Evolutionary conservation across 1,140 invertebrate genomes (phyloP), one percentile per base, ranked within the genome.

Genomic region (Drosophila pandora): DNA sequence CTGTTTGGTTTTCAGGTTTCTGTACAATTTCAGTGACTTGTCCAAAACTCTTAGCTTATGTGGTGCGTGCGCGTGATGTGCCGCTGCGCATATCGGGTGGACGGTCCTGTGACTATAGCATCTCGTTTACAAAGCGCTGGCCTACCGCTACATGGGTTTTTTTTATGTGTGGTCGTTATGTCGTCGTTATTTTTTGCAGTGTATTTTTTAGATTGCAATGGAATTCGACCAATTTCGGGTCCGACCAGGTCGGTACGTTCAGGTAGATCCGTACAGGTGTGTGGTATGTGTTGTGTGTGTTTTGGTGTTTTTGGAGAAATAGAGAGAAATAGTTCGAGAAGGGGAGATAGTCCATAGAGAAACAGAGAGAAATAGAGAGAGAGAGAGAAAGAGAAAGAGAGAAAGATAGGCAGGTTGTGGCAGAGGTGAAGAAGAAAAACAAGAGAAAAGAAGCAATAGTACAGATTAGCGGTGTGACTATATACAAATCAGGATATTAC

Each of bases 111-210:
- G 75, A 91, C 90, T 71, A 85, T 82, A 78, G 91, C 91, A 79
- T 91, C 90, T 85, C 90, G 80, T 90, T 90, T 91, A 91, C 91
- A 91, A 91, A 91, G 91, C 72, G 90, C 90, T 77, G 91, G 90
- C 68, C 91, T 91, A 85, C 91, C 91, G 78, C 77, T 88, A 88
- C 84, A 79, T 89, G 83, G 57, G 17, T 17, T 82, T 49, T 59
- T 62, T 56, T 28, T 39, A 53, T 69, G 63, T 72, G 32, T 76
- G 41, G 55, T 65, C 34, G 45, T 57, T 32, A 37, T 10, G 32
- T 32, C 32, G 8, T 32, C 32, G 41, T 28, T 23, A 9, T 76
- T 76, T 73, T 60, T 74, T 49, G 69, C 69, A 37, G 61, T 73
- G 47, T 77, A 52, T 49, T 41, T 13, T 41, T 6, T 17, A 13